Base-by-base conservation (phyloP, 2,113 vertebrate species). In the Butorides virescens region DNA sequence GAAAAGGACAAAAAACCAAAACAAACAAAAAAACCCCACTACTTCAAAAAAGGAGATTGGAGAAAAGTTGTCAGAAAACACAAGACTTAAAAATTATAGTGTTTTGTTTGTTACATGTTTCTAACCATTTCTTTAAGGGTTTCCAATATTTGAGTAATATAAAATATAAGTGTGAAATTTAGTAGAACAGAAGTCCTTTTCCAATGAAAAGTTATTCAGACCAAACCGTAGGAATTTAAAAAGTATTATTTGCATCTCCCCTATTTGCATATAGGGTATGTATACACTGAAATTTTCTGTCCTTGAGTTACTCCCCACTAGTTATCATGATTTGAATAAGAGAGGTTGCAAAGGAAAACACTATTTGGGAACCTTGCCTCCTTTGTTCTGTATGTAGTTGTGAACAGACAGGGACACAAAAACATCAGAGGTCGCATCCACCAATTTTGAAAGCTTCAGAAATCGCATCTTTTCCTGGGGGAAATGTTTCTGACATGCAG, bases 221-320 rank as follows among this genome's bases (percentile, higher is more conserved):
- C 13, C 22, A 68, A 88, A 62, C 7, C 17, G 13, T 10, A 55
- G 19, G 9, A 67, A 36, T 87, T 52, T 37, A 27, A 80, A 77
- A 67, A 56, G 27, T 76, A 32, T 8, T 66, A 8, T 77, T 78
- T 88, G 4, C 17, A 55, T 34, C 7, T 76, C 16, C 3, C 25
- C 14, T 21, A 42, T 42, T 42, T 42, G 12, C 12, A 0, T 39
- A 44, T 5, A 63, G 4, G 13, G 9, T 19, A 14, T 68, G 9
- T 17, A 55, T 49, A 42, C 18, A 56, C 50, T 50, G 36, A 37
- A n/a, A 7, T 56, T 88, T 93, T 93, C 25, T 84, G 32, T 74
- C n/a, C 21, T 39, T 63, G 36, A 37, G 21, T 67, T 68, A 44
- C 13, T 81, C 37, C 18, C 11, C 15, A 52, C 16, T 55, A 77